Percentiles rank a stretch among this genome's conserved stretches.
phyloP scores from a whole-genome alignment of 1,140 invertebrate genomes.

The Neuroterus valhalla region DNA sequence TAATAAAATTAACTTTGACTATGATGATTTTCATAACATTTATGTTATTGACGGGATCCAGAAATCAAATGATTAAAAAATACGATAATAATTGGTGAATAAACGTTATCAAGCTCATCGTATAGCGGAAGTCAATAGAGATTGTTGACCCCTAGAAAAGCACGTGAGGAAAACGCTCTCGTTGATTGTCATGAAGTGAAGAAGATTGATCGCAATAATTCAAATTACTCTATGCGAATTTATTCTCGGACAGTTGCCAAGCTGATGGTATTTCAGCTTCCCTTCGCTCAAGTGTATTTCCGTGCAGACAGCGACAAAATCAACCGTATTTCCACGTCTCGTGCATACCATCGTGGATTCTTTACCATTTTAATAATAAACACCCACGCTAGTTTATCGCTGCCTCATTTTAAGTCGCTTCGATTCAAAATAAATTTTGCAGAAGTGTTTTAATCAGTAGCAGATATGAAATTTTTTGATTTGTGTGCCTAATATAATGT shows the following conservation, averaged over 20 bases:
- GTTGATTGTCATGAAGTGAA: constrained; percentile 34
- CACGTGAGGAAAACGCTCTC: constrained; percentile 28
- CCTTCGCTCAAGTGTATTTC: constrained; percentile 43
- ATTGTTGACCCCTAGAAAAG: constrained; percentile 26
- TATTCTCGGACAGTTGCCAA: constrained; percentile 41
- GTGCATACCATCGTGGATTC: constrained; percentile 38
- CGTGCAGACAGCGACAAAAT: constrained; percentile 45
- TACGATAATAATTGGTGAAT: background rate
- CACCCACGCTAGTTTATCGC: constrained; percentile 7
- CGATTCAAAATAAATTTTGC: constrained; percentile 34
- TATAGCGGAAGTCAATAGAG: constrained; percentile 16
- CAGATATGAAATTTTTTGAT: constrained; percentile 7
- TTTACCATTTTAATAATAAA: constrained; percentile 38
- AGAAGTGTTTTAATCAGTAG: constrained; percentile 31
- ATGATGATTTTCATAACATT: too few species aligned
- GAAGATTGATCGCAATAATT: constrained; percentile 50
- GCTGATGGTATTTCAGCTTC: constrained; percentile 41
- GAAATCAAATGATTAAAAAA: background rate
- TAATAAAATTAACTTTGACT: too few species aligned
- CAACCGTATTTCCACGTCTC: constrained; percentile 45
- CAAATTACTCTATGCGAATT: constrained; percentile 38
- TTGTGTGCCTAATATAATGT: constrained; percentile 22
- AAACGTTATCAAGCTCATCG: background rate
- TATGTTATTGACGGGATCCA: background rate
- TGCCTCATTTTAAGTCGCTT: background rate